These are phyloP conservation scores for Cepaea nemoralis DNA, from an alignment of 1,140 invertebrate genomes.

Conservation along the genomic window DNA sequence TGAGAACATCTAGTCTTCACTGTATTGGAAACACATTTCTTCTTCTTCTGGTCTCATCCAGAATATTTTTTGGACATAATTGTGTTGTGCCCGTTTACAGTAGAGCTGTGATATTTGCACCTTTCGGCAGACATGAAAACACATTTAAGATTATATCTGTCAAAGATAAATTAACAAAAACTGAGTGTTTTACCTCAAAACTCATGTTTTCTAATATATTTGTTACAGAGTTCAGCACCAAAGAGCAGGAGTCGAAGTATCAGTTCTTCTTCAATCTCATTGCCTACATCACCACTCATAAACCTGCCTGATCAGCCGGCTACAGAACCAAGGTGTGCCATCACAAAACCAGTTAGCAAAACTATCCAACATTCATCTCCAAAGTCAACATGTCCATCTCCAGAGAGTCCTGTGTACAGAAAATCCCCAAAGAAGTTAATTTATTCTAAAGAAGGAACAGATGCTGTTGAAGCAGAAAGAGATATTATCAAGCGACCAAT, in stretches of 20 bases:
- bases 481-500: slow-evolving; percentile 34
- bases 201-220: too few relatives aligned
- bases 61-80: too few relatives aligned
- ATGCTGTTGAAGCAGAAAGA: neutral
- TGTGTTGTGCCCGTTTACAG: too few relatives aligned
- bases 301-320: neutral
- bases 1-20: too few relatives aligned
- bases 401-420: neutral
- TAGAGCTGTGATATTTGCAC: too few relatives aligned
- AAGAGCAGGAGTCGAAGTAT: neutral
- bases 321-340: neutral
- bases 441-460: neutral
- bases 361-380: neutral
- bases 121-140: too few relatives aligned
- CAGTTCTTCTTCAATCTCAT: neutral
- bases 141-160: too few relatives aligned
- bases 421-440: neutral
- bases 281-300: neutral
- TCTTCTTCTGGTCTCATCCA: too few relatives aligned
- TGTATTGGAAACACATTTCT: too few relatives aligned
- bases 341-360: neutral
- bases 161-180: too few relatives aligned
- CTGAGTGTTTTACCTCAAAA: too few relatives aligned
- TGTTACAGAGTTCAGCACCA: neutral
- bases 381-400: neutral